Evolutionary conservation across 92 coral and sea anemone species (phyloP), one percentile per base, ranked within the genome.

Genomic region (Siderastrea radians): DNA sequence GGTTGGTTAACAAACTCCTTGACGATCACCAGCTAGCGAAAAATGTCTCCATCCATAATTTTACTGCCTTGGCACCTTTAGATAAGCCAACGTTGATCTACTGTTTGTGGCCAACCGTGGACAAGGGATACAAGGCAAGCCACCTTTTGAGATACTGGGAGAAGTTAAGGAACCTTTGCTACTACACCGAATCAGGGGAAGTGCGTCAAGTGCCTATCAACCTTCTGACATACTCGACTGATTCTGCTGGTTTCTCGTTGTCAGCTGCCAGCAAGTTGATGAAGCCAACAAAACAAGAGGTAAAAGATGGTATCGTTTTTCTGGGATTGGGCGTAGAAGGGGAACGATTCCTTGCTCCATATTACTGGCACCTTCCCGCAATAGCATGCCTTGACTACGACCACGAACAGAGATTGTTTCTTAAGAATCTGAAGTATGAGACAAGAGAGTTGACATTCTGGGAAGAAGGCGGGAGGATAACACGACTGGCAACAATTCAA

Each of bases 121-220:
- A 90, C 65, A 84, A 84, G 79, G 89, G 89, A 49, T 90, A 72
- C 75, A 84, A 67, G 9, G 85, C 83, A 50, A 43, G 6, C 44
- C 93, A 84, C 83, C 85, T 89, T 50, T 55, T 88, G 10, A 82
- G 82, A 83, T 89, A 83, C 50, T 84, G 82, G 87, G 89, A 90
- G 64, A 44, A 78, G 38, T 79, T 84, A 62, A 64, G 87, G 14
- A 72, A 72, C 72, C 17, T 61, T 48, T 90, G 93, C 38, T 78
- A 38, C 75, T 90, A 79, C 64, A 38, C 66, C 3, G 58, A 75
- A 15, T 66, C 81, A 7, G 89, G 89, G 78, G 75, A 50, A 16
- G 13, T 66, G 12, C 81, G 82, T 54, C 55, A 61, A 49, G 7
- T 9, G 8, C 88, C 83, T 52, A 38, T 85, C 46, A 85, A 85